phyloP scores from a whole-genome alignment of 2,113 vertebrate genomes.

The Cynocephalus volans region DNA sequence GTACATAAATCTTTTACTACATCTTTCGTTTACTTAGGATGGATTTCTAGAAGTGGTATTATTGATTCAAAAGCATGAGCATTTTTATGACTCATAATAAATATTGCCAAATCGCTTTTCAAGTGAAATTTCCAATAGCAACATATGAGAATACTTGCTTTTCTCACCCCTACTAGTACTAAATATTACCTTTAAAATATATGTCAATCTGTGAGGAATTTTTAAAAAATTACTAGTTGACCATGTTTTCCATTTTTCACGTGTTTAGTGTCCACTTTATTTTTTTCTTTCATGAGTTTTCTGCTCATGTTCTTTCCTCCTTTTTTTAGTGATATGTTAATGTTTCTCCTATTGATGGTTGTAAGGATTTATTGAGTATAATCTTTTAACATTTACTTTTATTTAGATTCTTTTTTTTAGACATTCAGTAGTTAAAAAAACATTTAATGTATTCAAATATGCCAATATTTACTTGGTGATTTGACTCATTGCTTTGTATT shows the following conservation, averaged over 20 bases:
- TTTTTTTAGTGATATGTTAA: background rate
- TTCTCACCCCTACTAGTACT: conserved; percentile 19
- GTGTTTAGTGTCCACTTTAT: background rate
- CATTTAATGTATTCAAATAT: background rate
- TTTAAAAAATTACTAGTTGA: conserved; percentile 45
- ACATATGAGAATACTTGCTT: conserved; percentile 57
- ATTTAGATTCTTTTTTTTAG: conserved; percentile 46
- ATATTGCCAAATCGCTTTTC: conserved; percentile 71
- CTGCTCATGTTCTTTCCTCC: background rate
- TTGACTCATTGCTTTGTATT: conserved; percentile 22
- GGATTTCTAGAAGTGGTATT: conserved; percentile 77
- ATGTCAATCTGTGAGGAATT: conserved; percentile 55
- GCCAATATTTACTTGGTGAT: conserved; percentile 31
- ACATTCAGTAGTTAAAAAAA: background rate
- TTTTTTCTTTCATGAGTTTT: conserved; percentile 21
- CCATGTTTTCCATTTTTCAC: background rate
- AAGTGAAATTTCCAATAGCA: conserved; percentile 70
- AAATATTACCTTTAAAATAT: conserved; percentile 61
- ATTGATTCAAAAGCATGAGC: conserved; percentile 71
- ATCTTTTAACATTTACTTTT: background rate
- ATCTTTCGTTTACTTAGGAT: conserved; percentile 76
- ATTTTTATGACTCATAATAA: conserved; percentile 70
- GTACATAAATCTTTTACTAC: conserved; percentile 78
- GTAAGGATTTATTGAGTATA: background rate
- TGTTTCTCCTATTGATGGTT: conserved; percentile 42